These are phyloP conservation scores for Dipodomys ordii DNA, from an alignment of 2,113 vertebrate genomes.

Conservation along the genomic window DNA sequence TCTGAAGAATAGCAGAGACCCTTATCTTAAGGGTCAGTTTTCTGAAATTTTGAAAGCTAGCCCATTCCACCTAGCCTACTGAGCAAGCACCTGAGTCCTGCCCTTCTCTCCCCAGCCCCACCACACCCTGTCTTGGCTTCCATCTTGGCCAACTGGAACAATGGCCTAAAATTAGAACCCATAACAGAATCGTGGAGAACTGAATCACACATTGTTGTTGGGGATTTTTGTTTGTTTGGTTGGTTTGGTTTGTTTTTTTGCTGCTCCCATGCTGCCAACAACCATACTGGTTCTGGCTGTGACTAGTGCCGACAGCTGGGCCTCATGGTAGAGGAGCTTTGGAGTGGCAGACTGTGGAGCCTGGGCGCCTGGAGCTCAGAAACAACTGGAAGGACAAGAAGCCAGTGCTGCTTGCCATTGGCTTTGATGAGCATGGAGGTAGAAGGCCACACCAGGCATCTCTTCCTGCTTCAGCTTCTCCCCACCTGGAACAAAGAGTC, in stretches of 20 bases:
- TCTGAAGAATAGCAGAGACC: background rate
- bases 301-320: conserved; percentile 36
- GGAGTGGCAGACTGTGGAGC: background rate
- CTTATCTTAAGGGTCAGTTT: background rate
- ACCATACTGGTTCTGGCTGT: conserved; percentile 43
- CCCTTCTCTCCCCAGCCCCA: background rate
- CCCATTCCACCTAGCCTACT: too few species aligned
- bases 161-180: conserved; percentile 80
- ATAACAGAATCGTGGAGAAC: conserved; percentile 69
- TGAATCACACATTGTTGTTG: conserved; percentile 79
- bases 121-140: background rate
- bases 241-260: background rate
- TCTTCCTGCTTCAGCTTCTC: background rate
- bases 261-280: conserved; percentile 25
- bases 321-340: background rate
- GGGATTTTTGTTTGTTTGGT: too few species aligned
- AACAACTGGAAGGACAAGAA: background rate
- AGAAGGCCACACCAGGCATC: fast-evolving
- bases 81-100: background rate
- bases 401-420: background rate
- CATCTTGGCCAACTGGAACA: conserved; percentile 63
- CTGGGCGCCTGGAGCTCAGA: background rate
- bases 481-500: background rate
- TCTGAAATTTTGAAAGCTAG: background rate
- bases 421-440: background rate